Evolutionary conservation across 2,113 vertebrate genomes (phyloP).

Genomic region (Myodes glareolus): DNA sequence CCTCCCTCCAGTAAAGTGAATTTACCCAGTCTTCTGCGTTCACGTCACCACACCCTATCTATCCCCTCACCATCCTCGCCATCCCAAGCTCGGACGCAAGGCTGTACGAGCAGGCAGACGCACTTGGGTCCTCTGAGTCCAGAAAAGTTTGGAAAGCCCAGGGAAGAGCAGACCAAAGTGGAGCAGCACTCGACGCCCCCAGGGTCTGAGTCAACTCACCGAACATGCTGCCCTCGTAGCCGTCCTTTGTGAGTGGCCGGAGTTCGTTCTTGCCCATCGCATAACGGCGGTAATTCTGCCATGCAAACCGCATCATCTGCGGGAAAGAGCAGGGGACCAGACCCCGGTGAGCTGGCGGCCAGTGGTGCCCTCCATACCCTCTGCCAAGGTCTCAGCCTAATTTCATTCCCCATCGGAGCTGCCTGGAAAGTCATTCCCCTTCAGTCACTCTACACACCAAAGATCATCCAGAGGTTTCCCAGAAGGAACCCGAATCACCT

Average conservation of each 20-base stretch:
- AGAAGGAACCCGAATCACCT: background rate
- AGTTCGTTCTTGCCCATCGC: slow-evolving; percentile 98
- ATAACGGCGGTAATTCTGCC: slow-evolving; percentile 95
- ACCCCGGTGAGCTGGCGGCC: background rate
- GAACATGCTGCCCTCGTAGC: slow-evolving; percentile 96
- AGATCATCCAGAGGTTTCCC: background rate
- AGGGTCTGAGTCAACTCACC: slow-evolving; percentile 89
- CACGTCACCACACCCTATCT: background rate
- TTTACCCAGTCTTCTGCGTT: background rate
- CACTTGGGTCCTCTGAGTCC: background rate
- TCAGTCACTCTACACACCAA: accelerated
- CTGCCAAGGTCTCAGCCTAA: background rate
- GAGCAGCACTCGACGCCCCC: accelerated
- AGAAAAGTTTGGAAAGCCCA: background rate
- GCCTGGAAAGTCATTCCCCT: background rate
- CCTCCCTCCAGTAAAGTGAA: accelerated
- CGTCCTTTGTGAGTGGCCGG: slow-evolving; percentile 93
- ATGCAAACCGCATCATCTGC: slow-evolving; percentile 99
- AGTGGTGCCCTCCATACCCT: background rate
- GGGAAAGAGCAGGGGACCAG: background rate
- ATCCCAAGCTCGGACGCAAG: background rate
- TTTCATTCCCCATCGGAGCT: background rate
- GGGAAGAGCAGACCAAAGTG: background rate
- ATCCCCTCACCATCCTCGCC: background rate
- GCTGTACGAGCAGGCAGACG: background rate